Conservation (phyloP, 2,797 vertebrate genomes). For the Parauchenoglanis ngamensis region DNA sequence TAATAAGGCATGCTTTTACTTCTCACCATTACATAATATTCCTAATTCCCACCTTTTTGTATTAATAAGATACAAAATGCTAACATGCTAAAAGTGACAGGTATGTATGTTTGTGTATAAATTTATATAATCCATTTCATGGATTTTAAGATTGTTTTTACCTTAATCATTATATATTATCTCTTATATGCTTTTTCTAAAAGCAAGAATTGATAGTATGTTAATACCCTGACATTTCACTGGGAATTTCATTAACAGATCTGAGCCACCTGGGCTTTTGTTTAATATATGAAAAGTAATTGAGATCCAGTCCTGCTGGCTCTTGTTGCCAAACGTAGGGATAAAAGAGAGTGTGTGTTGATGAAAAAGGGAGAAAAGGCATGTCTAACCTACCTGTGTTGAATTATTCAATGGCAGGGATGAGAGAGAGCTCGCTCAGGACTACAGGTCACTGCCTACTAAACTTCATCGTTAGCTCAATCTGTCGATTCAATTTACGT, state of each 20-base stretch:
- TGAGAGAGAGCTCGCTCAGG: conserved; percentile 13
- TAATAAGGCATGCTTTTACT: neutral
- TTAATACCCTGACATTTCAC: conserved; percentile 16
- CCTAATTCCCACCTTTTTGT: neutral
- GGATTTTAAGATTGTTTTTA: too few relatives aligned
- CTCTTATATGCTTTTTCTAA: neutral
- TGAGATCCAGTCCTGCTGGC: conserved; percentile 46
- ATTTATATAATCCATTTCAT: too few relatives aligned
- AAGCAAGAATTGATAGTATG: conserved; percentile 18
- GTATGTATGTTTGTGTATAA: neutral
- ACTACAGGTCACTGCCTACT: conserved; percentile 38
- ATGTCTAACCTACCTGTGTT: conserved; percentile 52
- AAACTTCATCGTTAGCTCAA: conserved; percentile 30
- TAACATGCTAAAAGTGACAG: neutral
- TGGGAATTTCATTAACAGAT: conserved; percentile 45
- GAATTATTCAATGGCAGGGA: conserved; percentile 50
- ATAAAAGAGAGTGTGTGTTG: neutral
- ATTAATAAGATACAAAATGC: neutral
- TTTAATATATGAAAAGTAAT: conserved; percentile 48
- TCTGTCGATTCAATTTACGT: conserved; percentile 25
- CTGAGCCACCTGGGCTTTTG: conserved; percentile 38
- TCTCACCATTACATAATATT: neutral
- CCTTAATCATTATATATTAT: neutral
- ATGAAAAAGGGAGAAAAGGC: conserved; percentile 35
- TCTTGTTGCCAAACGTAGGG: neutral